Base-by-base conservation (phyloP, 2,113 vertebrate genomes). In the Phrynocephalus versicolor region DNA sequence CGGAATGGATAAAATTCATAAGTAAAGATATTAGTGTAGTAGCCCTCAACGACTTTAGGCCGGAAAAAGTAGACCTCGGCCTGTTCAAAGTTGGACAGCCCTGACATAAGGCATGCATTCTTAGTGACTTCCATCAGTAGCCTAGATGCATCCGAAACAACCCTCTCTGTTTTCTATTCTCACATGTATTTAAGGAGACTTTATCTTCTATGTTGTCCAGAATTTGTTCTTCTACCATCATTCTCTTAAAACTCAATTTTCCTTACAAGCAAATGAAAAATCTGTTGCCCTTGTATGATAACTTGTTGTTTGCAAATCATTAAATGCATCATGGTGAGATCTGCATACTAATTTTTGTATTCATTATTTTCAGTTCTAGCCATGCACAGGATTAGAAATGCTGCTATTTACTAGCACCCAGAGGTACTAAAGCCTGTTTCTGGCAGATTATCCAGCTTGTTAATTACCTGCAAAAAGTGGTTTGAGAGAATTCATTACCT, bases 391-490 rank as follows among this genome's bases (percentile, higher is more conserved):
- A 41, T 88, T 58, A 88, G 77, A 64, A 51, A 79, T 81, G 84
- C 23, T 89, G 70, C 6, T 64, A 87, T 81, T 82, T 8, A 85
- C 77, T 82, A 27, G 3, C 19, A 81, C 3, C 6, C 67, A 79
- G n/a, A 93, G 77, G 60, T 88, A 89, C 76, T 70, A 45, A 81
- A 79, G 81, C 62, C 35, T 90, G 4, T 37, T 89, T 89, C 79
- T 92, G 39, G 19, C 13, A 90, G 72, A 89, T 91, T 87, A 83
- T 6, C 4, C 65, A 88, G 74, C 79, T 88, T 88, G 19, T 57
- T 85, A 91, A 88, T 88, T 90, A 85, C 8, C 16, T 88, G n/a
- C 76, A 89, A 90, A 91, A 89, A 60, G 67, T 39, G 0, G 79
- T 55, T 65, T 85, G 13, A 79, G 83, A 86, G 23, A 90, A 91